phyloP scores from a whole-genome alignment of 2,888 invertebrate species.

The Nebria salina region DNA sequence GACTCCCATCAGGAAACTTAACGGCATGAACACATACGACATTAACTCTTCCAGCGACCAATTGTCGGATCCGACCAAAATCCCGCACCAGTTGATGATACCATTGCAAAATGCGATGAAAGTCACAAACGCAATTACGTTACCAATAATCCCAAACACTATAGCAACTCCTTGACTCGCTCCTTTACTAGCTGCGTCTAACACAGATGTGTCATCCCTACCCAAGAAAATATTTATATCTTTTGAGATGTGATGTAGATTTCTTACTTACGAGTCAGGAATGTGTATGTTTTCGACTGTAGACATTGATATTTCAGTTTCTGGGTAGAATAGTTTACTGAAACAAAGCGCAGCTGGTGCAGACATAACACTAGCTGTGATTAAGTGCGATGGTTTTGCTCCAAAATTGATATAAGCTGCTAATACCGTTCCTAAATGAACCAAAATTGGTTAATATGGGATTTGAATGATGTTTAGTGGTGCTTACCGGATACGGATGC shows the following conservation, averaged over 20 bases:
- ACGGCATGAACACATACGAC: constrained; percentile 89
- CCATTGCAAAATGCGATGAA: constrained; percentile 87
- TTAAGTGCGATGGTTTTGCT: constrained; percentile 85
- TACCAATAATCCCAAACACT: constrained; percentile 88
- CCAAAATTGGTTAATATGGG: background rate
- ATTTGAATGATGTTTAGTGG: background rate
- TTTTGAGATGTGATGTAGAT: background rate
- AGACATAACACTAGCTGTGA: constrained; percentile 95
- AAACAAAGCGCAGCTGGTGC: constrained; percentile 93
- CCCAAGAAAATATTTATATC: constrained; percentile 48
- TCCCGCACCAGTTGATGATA: constrained; percentile 82
- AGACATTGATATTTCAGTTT: constrained; percentile 83
- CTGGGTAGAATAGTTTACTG: constrained; percentile 92
- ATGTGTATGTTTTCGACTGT: constrained; percentile 79
- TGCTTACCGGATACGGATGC: constrained; percentile 87
- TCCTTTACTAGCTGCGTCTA: constrained; percentile 93
- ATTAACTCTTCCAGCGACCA: constrained; percentile 77
- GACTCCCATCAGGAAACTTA: constrained; percentile 89
- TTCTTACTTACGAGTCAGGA: constrained; percentile 70
- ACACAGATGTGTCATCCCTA: constrained; percentile 82
- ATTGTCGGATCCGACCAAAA: constrained; percentile 75
- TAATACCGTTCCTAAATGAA: constrained; percentile 77
- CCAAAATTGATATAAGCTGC: constrained; percentile 94
- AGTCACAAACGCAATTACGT: constrained; percentile 91
- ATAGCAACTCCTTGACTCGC: constrained; percentile 83